Evolutionary conservation across 2,797 vertebrate species (phyloP).

Genomic region (Phyllotis vaccarum): DNA sequence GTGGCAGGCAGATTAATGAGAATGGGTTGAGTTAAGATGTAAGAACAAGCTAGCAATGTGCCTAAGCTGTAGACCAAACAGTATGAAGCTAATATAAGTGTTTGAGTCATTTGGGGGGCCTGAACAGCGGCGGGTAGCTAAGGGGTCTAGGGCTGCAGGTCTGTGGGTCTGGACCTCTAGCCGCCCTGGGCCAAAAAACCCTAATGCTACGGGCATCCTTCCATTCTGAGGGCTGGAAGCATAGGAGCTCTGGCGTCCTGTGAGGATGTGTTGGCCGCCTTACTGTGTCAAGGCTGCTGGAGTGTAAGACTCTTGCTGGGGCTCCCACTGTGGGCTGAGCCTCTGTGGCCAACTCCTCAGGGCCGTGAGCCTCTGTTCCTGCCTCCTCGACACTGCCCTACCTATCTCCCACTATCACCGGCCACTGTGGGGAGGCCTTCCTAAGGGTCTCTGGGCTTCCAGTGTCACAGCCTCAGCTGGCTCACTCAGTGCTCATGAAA

Average conservation of each 20-base stretch:
- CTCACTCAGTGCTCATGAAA: neutral
- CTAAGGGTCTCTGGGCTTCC: neutral
- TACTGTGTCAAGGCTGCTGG: too few species aligned
- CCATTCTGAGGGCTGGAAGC: neutral
- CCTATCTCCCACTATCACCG: neutral
- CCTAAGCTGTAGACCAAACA: too few species aligned
- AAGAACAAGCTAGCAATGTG: too few species aligned
- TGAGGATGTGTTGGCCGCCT: neutral
- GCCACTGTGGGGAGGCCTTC: neutral
- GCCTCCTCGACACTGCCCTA: neutral
- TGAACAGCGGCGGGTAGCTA: too few species aligned
- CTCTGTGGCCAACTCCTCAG: neutral
- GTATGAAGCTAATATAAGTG: too few species aligned
- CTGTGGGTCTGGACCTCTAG: too few species aligned
- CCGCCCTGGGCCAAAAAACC: too few species aligned
- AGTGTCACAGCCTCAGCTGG: neutral
- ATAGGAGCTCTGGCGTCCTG: neutral
- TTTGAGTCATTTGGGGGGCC: too few species aligned
- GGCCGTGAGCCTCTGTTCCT: neutral
- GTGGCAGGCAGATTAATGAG: too few species aligned
- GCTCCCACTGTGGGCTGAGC: neutral
- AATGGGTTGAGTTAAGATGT: too few species aligned
- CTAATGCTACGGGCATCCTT: neutral
- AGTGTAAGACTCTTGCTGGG: neutral
- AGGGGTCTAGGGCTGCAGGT: too few species aligned